Conservation (phyloP, 1,140 invertebrate species). For the Papilio machaon region DNA sequence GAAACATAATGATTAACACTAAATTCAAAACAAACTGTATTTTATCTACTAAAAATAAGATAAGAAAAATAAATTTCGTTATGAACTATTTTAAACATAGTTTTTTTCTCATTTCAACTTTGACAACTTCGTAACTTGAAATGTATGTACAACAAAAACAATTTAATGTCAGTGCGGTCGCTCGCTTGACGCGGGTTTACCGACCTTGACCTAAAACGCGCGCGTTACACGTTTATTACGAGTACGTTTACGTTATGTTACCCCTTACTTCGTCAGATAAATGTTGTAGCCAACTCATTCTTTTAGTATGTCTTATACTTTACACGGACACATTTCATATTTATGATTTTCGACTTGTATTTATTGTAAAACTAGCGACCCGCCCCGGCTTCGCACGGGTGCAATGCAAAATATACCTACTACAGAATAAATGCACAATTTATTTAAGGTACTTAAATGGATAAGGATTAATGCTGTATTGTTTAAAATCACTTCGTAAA, state of each 20-base stretch:
- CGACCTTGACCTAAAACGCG: conserved; percentile 26
- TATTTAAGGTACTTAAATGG: no score
- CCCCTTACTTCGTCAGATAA: not conserved
- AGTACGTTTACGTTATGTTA: conserved; percentile 29
- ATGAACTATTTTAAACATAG: not conserved
- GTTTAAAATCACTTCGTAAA: no score
- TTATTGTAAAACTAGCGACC: no score
- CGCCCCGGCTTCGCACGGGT: no score
- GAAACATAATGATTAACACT: no score
- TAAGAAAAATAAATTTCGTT: not conserved
- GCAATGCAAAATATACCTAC: no score
- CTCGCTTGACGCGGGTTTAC: conserved; percentile 27
- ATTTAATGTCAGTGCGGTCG: conserved; percentile 20
- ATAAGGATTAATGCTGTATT: no score
- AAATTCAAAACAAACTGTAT: not conserved
- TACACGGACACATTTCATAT: no score
- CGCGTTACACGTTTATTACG: conserved; percentile 26
- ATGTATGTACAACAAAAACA: conserved; percentile 27
- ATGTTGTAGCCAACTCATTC: not conserved
- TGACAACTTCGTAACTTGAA: not conserved
- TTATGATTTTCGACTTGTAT: no score
- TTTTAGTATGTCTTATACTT: not conserved
- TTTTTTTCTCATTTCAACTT: conserved; percentile 15
- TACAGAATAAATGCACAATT: no score
- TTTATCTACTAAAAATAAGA: not conserved